Base-by-base conservation (phyloP, 2,797 vertebrate species). In the Antennarius maculatus region DNA sequence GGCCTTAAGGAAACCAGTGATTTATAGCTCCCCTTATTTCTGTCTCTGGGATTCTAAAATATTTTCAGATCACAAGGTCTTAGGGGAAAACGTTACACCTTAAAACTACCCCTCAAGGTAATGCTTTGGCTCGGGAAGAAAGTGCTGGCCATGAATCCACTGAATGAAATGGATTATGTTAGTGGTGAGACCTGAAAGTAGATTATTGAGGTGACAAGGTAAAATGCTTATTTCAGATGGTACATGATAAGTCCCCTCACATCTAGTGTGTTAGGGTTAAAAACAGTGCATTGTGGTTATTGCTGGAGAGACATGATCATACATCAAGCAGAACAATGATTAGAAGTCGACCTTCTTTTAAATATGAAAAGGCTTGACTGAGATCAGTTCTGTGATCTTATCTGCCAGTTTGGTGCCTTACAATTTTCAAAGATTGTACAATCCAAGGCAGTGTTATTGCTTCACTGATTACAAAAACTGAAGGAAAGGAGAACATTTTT, bases 131-230 rank as follows among this genome's bases (percentile, higher is more conserved):
- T 62, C 28, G 60, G 55, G 34, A 54, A 54, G 45, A 58, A 73
- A 75, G 66, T 53, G 41, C 29, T 16, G 39, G 60, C 29, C 62
- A 57, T 81, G 45, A 74, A 77, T 81, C 54, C 43, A 49, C 49
- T 50, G 15, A 73, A 68, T 61, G 16, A 62, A 63, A 69, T 54
- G 43, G 42, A 51, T 55, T 54, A 67, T 52, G 66, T 58, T 48
- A 61, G 60, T 55, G 45, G 39, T 16, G 61, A 51, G 48, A 49
- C 46, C 54, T 61, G 46, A 58, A 71, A 58, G 62, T 54, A 61
- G 61, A 68, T 57, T 23, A 47, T 29, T 7, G 15, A 13, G 9
- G 34, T 63, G 18, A 66, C 17, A 50, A 61, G 39, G 16, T 15
- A 39, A 74, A 66, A 46, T 54, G 58, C 18, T 56, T 61, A 54